Evolutionary conservation across 2,888 invertebrate species (phyloP), one percentile per base, ranked within the genome.

Genomic region (Polyommatus iphigenia): DNA sequence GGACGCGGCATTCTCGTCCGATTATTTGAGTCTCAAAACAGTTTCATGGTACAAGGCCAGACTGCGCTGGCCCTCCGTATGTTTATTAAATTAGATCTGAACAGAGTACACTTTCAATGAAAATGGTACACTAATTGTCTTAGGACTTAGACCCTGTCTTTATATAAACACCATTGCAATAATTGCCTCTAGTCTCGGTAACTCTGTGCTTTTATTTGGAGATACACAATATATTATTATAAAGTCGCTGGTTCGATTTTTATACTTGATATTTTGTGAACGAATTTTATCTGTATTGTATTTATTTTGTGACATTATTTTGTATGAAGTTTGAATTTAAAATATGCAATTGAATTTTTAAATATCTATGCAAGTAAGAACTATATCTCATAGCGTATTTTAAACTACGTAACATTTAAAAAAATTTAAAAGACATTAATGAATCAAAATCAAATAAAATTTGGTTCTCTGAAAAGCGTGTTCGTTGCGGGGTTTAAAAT

Each of bases 261-360:
- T 54, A 75, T 75, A 75, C 32, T 24, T 46, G 29, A 50, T 75
- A 29, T 75, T 75, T 72, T 72, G 72, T 72, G 72, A 41, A 10
- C 41, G 36, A 36, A 10, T 41, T 41, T 72, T 41, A 41, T n/a
- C n/a, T 2, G 8, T 72, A 72, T 13, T 72, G 41, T 41, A 32
- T 71, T 36, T 41, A 41, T n/a, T 41, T 41, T 71, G 18, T 71
- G 41, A 71, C 71, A 71, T 71, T 67, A 13, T 67, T 67, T 67
- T 67, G 62, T 62, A 32, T 67, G 67, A 29, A 20, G 7, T 59
- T 59, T 20, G 20, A 59, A 59, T 59, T 59, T 59, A 4, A 20
- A 20, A 59, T 10, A 46, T 10, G 24, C 5, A 29, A 24, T 67
- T 67, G 67, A 29, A 67, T 67, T 67, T 20, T 29, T 67, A 5